phyloP scores from a whole-genome alignment of 1,140 invertebrate species.

The Melitaea cinxia region DNA sequence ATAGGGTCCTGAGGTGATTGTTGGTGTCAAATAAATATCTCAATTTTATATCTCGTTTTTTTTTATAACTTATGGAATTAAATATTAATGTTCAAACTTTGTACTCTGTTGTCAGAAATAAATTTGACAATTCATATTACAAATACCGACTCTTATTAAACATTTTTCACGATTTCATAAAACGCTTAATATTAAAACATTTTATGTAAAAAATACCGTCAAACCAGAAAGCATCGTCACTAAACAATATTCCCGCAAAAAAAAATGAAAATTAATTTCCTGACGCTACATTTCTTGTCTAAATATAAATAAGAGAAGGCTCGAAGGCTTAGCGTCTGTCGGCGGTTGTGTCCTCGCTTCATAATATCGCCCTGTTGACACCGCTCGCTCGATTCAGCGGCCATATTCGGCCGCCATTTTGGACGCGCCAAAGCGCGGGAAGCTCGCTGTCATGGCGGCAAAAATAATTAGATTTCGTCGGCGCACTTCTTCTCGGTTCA shows the following conservation, averaged over 20 bases:
- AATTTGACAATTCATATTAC: conserved; percentile 1
- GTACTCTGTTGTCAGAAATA: neutral
- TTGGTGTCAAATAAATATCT: conserved; percentile 23
- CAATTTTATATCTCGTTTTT: neutral
- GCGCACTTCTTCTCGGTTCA: conserved; percentile 63
- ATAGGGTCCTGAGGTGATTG: conserved; percentile 37
- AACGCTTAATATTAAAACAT: conserved; percentile 11
- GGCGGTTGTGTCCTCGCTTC: conserved; percentile 60
- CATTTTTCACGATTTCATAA: conserved; percentile 1
- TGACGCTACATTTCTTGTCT: conserved; percentile 60
- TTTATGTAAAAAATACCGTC: conserved; percentile 11
- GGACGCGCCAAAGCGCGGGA: conserved; percentile 62
- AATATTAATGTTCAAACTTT: neutral
- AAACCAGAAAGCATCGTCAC: conserved; percentile 21
- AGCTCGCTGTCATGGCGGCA: conserved; percentile 67
- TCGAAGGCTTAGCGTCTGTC: conserved; percentile 71
- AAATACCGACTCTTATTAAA: neutral
- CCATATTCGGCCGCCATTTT: conserved; percentile 66
- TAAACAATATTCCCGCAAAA: conserved; percentile 42
- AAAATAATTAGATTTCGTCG: conserved; percentile 75
- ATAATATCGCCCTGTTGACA: conserved; percentile 69
- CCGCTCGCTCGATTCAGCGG: conserved; percentile 49
- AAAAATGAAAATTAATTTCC: conserved; percentile 66
- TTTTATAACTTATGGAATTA: too few relatives aligned
- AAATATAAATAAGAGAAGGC: conserved; percentile 71